Conservation (phyloP, 2,888 invertebrate genomes). For the Aplocera efformata region DNA sequence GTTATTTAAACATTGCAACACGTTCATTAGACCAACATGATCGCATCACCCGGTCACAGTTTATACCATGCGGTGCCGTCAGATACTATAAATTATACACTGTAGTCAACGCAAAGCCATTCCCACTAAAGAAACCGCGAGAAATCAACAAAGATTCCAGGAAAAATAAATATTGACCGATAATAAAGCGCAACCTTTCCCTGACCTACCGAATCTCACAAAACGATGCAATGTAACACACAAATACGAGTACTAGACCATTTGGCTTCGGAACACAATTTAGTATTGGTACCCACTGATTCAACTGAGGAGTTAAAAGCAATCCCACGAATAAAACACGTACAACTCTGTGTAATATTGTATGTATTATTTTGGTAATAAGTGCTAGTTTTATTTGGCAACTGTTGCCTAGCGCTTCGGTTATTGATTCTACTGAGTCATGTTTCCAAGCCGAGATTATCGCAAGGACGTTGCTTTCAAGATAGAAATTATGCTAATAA, state of each 20-base stretch:
- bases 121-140: conserved; percentile 8
- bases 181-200: conserved; percentile 13
- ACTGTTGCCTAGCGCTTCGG: conserved; percentile 55
- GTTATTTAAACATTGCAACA: conserved; percentile 55
- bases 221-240: background rate
- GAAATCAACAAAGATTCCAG: conserved; percentile 4
- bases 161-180: conserved; percentile 8
- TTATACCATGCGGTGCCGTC: conserved; percentile 27
- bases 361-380: conserved; percentile 54
- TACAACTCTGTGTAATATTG: conserved; percentile 37
- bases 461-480: conserved; percentile 65
- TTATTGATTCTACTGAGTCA: conserved; percentile 60
- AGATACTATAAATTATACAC: conserved; percentile 19
- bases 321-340: conserved; percentile 27
- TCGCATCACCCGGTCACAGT: conserved; percentile 32
- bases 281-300: conserved; percentile 16
- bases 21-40: conserved; percentile 40
- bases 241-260: background rate
- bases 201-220: conserved; percentile 11
- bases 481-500: conserved; percentile 48
- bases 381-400: conserved; percentile 58
- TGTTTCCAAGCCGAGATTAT: conserved; percentile 59
- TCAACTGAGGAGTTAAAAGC: conserved; percentile 21
- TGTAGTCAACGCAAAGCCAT: conserved; percentile 16
- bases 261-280: background rate